Conservation (phyloP, 2,888 invertebrate genomes). For the Drosophila subquinaria region DNA sequence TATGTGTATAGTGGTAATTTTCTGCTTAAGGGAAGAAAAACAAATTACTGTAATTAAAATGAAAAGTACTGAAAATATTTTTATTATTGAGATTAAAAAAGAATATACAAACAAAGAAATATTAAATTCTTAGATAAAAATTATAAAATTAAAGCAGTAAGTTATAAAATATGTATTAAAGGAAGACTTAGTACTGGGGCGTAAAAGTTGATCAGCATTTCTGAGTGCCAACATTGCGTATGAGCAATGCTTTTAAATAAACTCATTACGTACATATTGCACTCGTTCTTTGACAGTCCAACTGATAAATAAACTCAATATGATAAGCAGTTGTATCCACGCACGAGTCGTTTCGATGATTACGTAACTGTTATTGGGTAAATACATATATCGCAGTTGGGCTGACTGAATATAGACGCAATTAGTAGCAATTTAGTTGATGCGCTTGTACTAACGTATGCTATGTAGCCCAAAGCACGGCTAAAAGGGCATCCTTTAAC, state of each 20-base stretch:
- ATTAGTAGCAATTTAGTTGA: conserved; percentile 59
- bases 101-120: no score
- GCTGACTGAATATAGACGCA: conserved; percentile 27
- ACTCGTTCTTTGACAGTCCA: neutral
- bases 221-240: conserved; percentile 32
- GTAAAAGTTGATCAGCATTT: neutral
- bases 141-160: no score
- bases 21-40: no score
- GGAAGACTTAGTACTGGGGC: neutral
- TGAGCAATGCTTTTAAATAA: conserved; percentile 45
- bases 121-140: neutral
- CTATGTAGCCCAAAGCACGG: conserved; percentile 10
- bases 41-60: no score
- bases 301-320: conserved; percentile 16
- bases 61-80: no score
- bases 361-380: neutral
- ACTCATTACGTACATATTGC: conserved; percentile 15
- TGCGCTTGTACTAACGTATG: conserved; percentile 52
- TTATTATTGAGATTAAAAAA: no score
- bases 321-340: conserved; percentile 1
- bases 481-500: conserved; percentile 32
- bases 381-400: neutral
- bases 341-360: conserved; percentile 13
- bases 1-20: neutral
- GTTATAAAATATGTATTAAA: neutral